Percentiles rank a stretch among this genome's conserved stretches.
Evolutionary conservation across 1,140 invertebrate genomes (phyloP).

Genomic region (Aricia agestis): DNA sequence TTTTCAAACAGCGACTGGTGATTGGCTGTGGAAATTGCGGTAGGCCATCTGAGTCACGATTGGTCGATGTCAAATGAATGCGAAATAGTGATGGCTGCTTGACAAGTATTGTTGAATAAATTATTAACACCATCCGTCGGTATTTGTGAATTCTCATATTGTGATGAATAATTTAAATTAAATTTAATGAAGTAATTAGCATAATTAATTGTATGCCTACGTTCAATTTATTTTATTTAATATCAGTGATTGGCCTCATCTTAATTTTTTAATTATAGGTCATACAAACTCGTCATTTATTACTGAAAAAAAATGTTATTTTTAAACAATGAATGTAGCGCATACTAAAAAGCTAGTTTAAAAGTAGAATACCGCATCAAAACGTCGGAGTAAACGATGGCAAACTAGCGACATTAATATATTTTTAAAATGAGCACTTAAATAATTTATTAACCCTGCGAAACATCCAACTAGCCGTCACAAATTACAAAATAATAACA

Average conservation of each 20-base stretch:
- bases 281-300: too few species aligned
- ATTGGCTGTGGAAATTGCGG: slow-evolving; percentile 52
- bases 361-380: neutral
- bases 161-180: slow-evolving; percentile 21
- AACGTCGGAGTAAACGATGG: neutral
- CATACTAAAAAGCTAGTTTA: too few species aligned
- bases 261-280: too few species aligned
- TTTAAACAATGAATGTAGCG: too few species aligned
- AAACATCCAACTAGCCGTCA: slow-evolving; percentile 37
- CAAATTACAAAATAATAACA: slow-evolving; percentile 65
- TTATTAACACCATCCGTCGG: slow-evolving; percentile 37
- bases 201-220: neutral
- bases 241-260: neutral
- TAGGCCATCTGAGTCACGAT: slow-evolving; percentile 48
- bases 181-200: neutral
- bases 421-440: slow-evolving; percentile 33
- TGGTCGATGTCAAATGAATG: slow-evolving; percentile 54
- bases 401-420: neutral
- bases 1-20: slow-evolving; percentile 56
- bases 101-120: slow-evolving; percentile 66
- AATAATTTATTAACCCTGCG: slow-evolving; percentile 32
- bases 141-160: slow-evolving; percentile 30
- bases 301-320: too few species aligned
- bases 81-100: slow-evolving; percentile 66
- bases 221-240: neutral